These are phyloP conservation scores for Brachyopa scutellaris DNA, from an alignment of 2,888 invertebrate species.

Conservation along the genomic window DNA sequence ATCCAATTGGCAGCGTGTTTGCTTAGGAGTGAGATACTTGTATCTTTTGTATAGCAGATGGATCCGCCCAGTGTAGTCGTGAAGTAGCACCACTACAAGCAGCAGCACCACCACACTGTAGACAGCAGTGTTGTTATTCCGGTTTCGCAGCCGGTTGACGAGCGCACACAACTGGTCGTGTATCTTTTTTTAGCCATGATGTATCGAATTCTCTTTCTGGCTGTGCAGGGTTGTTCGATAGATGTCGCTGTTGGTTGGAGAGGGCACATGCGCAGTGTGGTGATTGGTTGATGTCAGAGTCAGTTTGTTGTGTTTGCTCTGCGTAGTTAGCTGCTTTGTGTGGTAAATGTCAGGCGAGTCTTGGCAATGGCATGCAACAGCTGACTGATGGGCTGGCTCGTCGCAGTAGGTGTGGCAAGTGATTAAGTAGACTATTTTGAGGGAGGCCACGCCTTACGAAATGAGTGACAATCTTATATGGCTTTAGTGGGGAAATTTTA, in stretches of 20 bases:
- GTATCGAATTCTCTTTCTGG: constrained; percentile 57
- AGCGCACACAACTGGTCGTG: constrained; percentile 57
- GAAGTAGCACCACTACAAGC: constrained; percentile 30
- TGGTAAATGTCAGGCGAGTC: constrained; percentile 25
- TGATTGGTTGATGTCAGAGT: constrained; percentile 58
- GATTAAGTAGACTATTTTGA: not conserved
- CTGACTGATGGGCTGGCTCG: constrained; percentile 61
- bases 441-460: constrained; percentile 51
- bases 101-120: constrained; percentile 43
- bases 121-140: constrained; percentile 65
- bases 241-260: constrained; percentile 70
- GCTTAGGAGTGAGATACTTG: constrained; percentile 47
- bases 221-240: constrained; percentile 56
- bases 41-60: constrained; percentile 15
- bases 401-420: constrained; percentile 35
- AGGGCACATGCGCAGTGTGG: constrained; percentile 63
- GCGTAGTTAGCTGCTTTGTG: constrained; percentile 30
- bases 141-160: constrained; percentile 64
- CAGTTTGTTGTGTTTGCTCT: constrained; percentile 51
- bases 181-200: constrained; percentile 61
- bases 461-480: constrained; percentile 61
- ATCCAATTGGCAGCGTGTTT: constrained; percentile 40
- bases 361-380: constrained; percentile 68
- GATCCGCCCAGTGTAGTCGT: constrained; percentile 28
- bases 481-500: constrained; percentile 64